Base-by-base conservation (phyloP, 1,140 invertebrate genomes). In the Archegozetes longisetosus region DNA sequence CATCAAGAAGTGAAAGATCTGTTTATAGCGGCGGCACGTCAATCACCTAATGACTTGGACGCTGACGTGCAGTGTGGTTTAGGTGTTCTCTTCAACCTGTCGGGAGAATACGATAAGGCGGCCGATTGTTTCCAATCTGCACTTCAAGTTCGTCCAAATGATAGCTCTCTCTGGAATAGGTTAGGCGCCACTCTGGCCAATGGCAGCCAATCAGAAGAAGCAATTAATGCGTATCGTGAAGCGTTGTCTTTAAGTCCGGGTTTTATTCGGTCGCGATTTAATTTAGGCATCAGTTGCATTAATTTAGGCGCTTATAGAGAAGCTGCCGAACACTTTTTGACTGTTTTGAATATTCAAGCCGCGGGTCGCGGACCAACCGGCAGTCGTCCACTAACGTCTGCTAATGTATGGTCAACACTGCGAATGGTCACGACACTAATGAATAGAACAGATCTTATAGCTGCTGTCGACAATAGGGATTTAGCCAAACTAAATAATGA, bases 261-360 rank as follows among this genome's bases (percentile, higher is more conserved):
- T 17, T 98, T 94, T 71, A 94, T 98, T 62, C 79, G 95, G 55
- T 91, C 93, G 22, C 79, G 95, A 64, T 98, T 95, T 69, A 98
- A 99, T 76, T 83, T 99, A 55, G 95, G 93, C 9, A 95, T 99
- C 53, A 88, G 89, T 57, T 98, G 94, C 70, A 88, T 97, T 70
- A 95, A 97, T 76, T 78, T 98, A n/a, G 83, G 84, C 66, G 87
- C 88, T 25, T 85, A 96, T 68, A 88, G 84, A 68, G 86, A 98
- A 78, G 93, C 94, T 12, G 87, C 85, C 32, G 92, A 96, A 73
- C 94, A 98, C 74, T 85, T 98, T 65, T 69, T 98, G 24, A 83
- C 83, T 17, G 92, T 93, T 0, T 75, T 98, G 9, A 93, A 93
- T 75, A 84, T 93, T 72, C 93, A 98, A 75, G 80, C 83, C 20